Conservation (phyloP, 2,113 vertebrate genomes). For the Ochotona princeps region DNA sequence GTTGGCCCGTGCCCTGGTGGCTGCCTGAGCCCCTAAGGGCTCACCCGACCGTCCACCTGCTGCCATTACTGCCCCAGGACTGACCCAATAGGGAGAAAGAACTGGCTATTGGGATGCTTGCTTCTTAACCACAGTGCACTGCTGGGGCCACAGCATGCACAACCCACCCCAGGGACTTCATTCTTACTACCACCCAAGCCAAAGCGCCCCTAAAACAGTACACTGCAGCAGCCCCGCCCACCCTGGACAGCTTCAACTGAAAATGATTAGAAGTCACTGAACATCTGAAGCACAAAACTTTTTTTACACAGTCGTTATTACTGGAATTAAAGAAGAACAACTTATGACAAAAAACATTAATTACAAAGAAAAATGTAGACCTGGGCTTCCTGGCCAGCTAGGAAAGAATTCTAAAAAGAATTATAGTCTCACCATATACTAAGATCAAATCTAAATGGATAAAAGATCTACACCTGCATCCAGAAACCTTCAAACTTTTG, state of each 20-base stretch:
- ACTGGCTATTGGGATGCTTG: neutral
- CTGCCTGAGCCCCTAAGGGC: neutral
- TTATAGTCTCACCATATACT: too few species aligned
- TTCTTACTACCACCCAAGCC: neutral
- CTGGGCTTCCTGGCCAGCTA: slow-evolving; percentile 22
- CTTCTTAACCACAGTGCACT: neutral
- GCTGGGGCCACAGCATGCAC: neutral
- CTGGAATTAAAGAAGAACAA: neutral
- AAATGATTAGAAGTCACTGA: slow-evolving; percentile 36
- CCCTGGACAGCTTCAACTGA: neutral
- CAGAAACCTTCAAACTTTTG: too few species aligned
- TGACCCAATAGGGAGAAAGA: neutral
- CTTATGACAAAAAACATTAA: slow-evolving; percentile 33
- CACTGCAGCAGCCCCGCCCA: neutral
- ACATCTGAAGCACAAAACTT: neutral
- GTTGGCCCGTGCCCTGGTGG: slow-evolving; percentile 36
- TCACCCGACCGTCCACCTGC: neutral
- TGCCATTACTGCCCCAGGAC: neutral
- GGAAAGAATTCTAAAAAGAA: slow-evolving; percentile 19
- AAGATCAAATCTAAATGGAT: too few species aligned
- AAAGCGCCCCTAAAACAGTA: neutral
- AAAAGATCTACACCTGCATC: too few species aligned
- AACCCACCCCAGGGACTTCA: neutral
- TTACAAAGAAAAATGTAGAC: slow-evolving; percentile 46
- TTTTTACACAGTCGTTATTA: neutral